A percentile compares a stretch with the other conserved stretches of the same genome.
These are phyloP conservation scores for Garrulus glandarius DNA, from an alignment of 2,797 vertebrate genomes.

Conservation along the genomic window DNA sequence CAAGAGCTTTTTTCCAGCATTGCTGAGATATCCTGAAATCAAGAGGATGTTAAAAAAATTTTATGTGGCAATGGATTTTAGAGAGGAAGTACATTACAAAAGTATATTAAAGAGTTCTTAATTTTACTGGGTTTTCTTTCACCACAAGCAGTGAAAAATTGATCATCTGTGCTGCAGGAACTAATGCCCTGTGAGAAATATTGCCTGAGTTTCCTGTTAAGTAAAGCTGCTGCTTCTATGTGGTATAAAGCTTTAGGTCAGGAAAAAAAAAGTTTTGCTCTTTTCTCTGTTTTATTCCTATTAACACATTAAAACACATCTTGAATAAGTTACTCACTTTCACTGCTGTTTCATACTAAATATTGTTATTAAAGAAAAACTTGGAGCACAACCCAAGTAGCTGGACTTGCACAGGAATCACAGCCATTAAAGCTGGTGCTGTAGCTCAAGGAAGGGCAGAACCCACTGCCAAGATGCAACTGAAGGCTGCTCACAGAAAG, in stretches of 20 bases:
- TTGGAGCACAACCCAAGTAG: not conserved
- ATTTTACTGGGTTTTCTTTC: not conserved
- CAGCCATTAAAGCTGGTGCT: not conserved
- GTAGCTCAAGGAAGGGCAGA: not conserved
- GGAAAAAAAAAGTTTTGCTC: not conserved
- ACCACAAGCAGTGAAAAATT: not conserved
- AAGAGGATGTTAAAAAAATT: not conserved
- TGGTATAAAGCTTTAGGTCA: not conserved
- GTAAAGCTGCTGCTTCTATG: not conserved
- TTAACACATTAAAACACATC: not conserved
- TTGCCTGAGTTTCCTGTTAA: not conserved
- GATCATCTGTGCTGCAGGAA: not conserved
- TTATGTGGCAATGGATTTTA: not conserved
- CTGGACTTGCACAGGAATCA: not conserved
- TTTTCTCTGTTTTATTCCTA: not conserved
- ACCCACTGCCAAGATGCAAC: not conserved
- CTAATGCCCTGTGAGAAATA: not conserved
- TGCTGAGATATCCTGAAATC: not conserved
- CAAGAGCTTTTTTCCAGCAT: not conserved
- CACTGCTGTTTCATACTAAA: not conserved
- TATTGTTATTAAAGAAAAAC: not conserved
- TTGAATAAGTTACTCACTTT: not conserved
- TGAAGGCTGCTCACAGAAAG: not conserved
- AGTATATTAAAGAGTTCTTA: not conserved
- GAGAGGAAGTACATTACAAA: not conserved